Percentiles rank a stretch among this genome's conserved stretches.
Conservation (phyloP, 2,888 invertebrate species). For the Sinhomidia bicolor region DNA sequence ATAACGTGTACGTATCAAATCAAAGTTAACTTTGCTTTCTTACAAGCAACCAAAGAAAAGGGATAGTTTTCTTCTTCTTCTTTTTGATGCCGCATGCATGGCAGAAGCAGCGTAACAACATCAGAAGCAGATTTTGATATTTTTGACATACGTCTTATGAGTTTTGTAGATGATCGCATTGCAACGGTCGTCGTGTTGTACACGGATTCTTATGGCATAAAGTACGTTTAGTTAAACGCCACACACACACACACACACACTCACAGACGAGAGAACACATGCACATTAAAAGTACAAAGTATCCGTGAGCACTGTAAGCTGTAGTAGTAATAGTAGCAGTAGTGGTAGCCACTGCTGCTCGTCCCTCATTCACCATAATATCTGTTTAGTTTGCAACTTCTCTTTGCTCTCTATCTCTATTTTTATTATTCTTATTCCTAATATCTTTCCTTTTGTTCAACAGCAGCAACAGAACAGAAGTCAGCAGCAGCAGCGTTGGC, state of each 20-base stretch:
- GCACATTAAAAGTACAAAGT: constrained; percentile 38
- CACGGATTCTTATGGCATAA: too few relatives aligned
- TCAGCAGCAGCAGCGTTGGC: constrained; percentile 2
- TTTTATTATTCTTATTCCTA: constrained; percentile 2
- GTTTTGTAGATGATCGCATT: neutral
- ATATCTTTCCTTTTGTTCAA: neutral
- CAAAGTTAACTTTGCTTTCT: neutral
- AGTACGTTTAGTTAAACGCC: neutral
- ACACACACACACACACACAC: neutral
- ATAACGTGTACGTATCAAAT: neutral
- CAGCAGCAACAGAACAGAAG: neutral
- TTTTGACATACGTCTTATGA: too few relatives aligned
- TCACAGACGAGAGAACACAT: too few relatives aligned
- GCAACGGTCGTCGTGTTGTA: too few relatives aligned
- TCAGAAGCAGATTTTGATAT: too few relatives aligned
- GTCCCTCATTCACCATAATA: neutral
- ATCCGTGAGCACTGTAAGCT: neutral
- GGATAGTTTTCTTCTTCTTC: too few relatives aligned
- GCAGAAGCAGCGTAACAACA: too few relatives aligned
- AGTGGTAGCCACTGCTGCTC: too few relatives aligned
- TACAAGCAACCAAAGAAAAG: too few relatives aligned
- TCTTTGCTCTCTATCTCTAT: constrained; percentile 39
- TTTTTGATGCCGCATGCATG: too few relatives aligned
- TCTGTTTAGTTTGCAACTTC: constrained; percentile 20
- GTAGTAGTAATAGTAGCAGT: too few relatives aligned